Evolutionary conservation across 2,113 vertebrate genomes (phyloP).

Genomic region (Oceanites oceanicus): DNA sequence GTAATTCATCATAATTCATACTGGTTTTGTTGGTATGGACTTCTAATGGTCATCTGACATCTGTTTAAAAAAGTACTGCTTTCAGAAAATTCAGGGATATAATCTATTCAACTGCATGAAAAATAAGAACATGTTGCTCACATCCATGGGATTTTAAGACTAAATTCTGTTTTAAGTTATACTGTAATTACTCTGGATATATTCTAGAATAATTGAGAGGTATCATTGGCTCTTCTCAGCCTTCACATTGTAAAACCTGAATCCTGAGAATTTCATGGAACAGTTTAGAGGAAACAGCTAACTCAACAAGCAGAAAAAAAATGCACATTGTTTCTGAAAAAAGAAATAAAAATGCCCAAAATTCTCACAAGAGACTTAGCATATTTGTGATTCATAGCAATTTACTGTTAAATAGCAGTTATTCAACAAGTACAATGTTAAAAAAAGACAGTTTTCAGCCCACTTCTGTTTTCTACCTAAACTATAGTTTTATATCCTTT

Average conservation of each 20-base stretch:
- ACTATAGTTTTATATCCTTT: not conserved
- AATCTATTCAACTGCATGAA: not conserved
- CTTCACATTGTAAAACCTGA: not conserved
- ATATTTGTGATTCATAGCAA: not conserved
- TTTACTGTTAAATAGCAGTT: not conserved
- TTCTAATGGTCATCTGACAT: not conserved
- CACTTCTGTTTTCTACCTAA: not conserved
- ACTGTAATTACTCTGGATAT: not conserved
- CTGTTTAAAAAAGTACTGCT: not conserved
- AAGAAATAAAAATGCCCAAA: not conserved
- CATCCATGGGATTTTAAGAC: not conserved
- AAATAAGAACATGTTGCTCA: not conserved
- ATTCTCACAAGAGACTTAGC: not conserved
- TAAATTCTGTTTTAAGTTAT: not conserved
- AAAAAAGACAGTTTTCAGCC: not conserved
- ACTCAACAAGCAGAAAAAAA: not conserved
- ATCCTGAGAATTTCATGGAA: not conserved
- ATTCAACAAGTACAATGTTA: not conserved
- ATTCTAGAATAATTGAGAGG: not conserved
- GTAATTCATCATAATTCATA: conserved; percentile 6
- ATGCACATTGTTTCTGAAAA: not conserved
- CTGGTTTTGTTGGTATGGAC: not conserved
- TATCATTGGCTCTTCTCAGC: not conserved
- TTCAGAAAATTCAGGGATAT: not conserved
- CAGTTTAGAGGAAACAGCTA: not conserved